Percentiles rank a stretch among this genome's conserved stretches.
phyloP scores from a whole-genome alignment of 1,140 invertebrate species.

The Pseudomyrmex cubaensis region DNA sequence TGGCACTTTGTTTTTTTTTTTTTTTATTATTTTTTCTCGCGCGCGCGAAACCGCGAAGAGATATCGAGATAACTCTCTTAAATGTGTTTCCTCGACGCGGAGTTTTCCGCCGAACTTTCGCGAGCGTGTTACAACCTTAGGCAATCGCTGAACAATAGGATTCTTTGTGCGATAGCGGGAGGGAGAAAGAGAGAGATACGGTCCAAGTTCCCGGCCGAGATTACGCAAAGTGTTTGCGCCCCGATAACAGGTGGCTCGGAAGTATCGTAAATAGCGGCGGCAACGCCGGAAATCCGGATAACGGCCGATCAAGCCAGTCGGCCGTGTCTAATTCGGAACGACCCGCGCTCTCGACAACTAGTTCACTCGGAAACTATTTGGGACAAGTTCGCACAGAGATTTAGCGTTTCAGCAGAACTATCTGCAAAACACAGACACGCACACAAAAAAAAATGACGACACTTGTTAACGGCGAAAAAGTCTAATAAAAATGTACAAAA shows the following conservation, averaged over 20 bases:
- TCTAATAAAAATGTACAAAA: background rate
- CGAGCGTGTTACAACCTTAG: slow-evolving; percentile 36
- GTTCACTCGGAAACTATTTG: background rate
- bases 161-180: slow-evolving; percentile 32
- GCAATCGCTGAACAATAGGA: slow-evolving; percentile 53
- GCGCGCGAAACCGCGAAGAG: background rate
- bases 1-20: background rate
- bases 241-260: slow-evolving; percentile 38
- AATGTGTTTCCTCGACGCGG: slow-evolving; percentile 24
- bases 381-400: background rate
- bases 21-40: background rate
- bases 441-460: background rate
- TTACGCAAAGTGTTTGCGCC: slow-evolving; percentile 27
- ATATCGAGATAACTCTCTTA: slow-evolving; percentile 15
- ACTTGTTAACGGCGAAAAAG: background rate
- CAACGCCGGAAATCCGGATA: background rate
- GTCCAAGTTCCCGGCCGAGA: slow-evolving; percentile 28
- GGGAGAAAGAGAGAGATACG: slow-evolving; percentile 10
- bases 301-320: background rate
- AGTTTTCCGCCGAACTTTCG: slow-evolving; percentile 39
- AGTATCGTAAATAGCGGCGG: slow-evolving; percentile 17
- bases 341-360: background rate
- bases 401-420: background rate
- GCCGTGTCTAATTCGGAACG: slow-evolving; percentile 6
- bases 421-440: background rate